These are phyloP conservation scores for Apantesis nais DNA, from an alignment of 2,888 invertebrate species.

Conservation along the genomic window DNA sequence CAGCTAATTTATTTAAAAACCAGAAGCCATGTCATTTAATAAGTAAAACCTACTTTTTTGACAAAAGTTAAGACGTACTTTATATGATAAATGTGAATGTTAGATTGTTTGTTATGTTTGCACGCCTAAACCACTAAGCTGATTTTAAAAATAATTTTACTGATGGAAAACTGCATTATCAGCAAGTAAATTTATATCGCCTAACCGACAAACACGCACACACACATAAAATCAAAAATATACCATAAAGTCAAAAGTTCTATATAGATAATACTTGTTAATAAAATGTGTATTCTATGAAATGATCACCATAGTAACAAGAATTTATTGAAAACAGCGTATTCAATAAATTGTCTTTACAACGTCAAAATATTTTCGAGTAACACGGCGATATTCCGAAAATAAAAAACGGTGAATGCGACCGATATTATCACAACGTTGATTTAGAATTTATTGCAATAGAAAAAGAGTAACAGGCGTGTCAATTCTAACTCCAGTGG, in stretches of 20 bases:
- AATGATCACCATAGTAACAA: neutral
- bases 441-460: conserved; percentile 61
- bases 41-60: too few relatives aligned
- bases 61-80: too few relatives aligned
- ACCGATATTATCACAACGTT: conserved; percentile 49
- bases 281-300: neutral
- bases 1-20: too few relatives aligned
- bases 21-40: too few relatives aligned
- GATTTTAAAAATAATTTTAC: too few relatives aligned
- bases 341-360: conserved; percentile 38
- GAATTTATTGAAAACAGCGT: conserved; percentile 31
- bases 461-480: conserved; percentile 61
- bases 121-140: too few relatives aligned
- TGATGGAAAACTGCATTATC: too few relatives aligned
- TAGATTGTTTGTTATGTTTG: too few relatives aligned
- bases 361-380: conserved; percentile 44
- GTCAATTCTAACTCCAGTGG: conserved; percentile 63
- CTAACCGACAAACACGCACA: too few relatives aligned
- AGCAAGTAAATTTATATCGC: too few relatives aligned
- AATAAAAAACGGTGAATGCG: conserved; percentile 37
- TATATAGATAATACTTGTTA: neutral
- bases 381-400: conserved; percentile 36
- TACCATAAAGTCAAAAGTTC: neutral
- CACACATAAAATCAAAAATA: too few relatives aligned
- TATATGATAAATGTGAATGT: too few relatives aligned